Base-by-base conservation (phyloP, 2,888 invertebrate species). In the Andrena camellia region DNA sequence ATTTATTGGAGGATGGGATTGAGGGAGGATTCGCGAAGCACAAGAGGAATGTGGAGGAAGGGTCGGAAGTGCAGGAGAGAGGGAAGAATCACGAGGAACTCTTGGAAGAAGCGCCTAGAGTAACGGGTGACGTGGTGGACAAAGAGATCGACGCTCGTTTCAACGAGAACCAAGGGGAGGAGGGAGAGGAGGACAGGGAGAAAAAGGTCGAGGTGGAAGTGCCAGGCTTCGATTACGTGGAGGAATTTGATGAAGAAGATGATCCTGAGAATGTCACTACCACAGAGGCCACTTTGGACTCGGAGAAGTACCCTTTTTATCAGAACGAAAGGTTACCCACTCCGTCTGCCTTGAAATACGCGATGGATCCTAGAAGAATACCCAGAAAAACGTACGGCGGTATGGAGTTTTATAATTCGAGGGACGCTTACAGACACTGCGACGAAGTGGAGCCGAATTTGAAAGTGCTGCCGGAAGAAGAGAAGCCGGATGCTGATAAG, bases 401-500 rank as follows among this genome's bases (percentile, higher is more conserved):
- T 13, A 96, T 96, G 91, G 96, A 96, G 78, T 97, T 97, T 93
- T 97, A 97, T 88, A 95, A 96, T 81, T 96, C 96, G 0, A 95
- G 96, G 75, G 93, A 94, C 69, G 81, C 84, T 13, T 89, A 92
- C 68, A 89, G 92, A 26, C 87, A 92, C 7, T 95, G 95, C 81
- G 92, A 92, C 6, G 94, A 94, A n/a, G 90, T 92, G 26, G 91
- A 92, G 85, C 93, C 89, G 0, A 85, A 91, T 79, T 83, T 94
- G 31, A 89, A 91, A n/a, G 90, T 92, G 1, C 78, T 92, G 0
- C 94, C 94, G 0, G 81, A 92, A 23, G 90, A 93, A 62, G 92
- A 94, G 35, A 88, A 91, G 62, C 89, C 92, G 0, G 73, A 81
- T 0, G 85, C 91, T 0, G 91, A 93, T 50, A 88, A 85, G 48